phyloP scores from a whole-genome alignment of 2,797 vertebrate species.

The Takifugu rubripes region DNA sequence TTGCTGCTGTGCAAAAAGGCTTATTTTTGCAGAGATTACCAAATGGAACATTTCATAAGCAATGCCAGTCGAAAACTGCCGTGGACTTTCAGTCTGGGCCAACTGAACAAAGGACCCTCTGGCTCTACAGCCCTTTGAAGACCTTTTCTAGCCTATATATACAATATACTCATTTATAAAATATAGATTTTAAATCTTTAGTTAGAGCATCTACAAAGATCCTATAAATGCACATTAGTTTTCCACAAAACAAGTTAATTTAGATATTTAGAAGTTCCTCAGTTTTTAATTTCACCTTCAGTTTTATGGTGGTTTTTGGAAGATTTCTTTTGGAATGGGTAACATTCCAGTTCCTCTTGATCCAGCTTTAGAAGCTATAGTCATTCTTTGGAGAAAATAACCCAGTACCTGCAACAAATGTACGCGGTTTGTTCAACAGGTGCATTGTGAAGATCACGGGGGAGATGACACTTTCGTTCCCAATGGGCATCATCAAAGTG shows the following conservation, averaged over 20 bases:
- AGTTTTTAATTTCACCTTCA: background rate
- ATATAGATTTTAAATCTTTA: too few species aligned
- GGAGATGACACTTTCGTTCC: conserved; percentile 96
- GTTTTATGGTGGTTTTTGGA: background rate
- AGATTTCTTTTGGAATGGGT: background rate
- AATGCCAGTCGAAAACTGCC: conserved; percentile 42
- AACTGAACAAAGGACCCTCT: conserved; percentile 11
- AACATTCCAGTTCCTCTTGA: too few species aligned
- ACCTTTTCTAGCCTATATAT: too few species aligned
- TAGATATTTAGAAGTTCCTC: background rate
- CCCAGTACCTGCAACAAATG: background rate
- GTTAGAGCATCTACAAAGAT: too few species aligned
- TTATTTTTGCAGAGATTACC: conserved; percentile 73
- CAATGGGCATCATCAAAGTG: conserved; percentile 95
- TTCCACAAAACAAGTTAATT: too few species aligned
- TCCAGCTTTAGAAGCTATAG: background rate
- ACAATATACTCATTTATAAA: too few species aligned
- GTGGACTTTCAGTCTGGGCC: conserved; percentile 20
- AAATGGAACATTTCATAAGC: conserved; percentile 76
- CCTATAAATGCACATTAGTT: too few species aligned
- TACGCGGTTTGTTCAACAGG: conserved; percentile 63
- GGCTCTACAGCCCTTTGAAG: too few species aligned
- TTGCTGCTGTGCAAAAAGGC: conserved; percentile 68
- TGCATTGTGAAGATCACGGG: conserved; percentile 99
- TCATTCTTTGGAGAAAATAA: background rate